Evolutionary conservation across 2,797 vertebrate genomes (phyloP), one percentile per base, ranked within the genome.

Genomic region (Melanotaenia pygmaea): DNA sequence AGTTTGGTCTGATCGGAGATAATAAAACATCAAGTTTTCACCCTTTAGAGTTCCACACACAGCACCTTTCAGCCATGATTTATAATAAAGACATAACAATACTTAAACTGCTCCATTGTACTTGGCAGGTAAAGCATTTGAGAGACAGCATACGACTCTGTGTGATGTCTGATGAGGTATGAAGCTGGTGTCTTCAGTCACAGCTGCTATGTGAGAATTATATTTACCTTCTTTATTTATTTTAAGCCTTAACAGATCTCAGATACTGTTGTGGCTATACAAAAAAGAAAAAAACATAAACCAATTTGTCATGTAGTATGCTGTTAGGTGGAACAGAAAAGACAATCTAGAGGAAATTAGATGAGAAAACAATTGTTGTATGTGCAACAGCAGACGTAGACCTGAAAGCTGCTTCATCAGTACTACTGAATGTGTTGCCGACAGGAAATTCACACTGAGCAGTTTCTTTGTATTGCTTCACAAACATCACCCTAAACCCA

Each of bases 301-400:
- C 7, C 50, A 53, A 11, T 40, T 5, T 58, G 26, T 37, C 13
- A 22, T 7, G 22, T 30, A 60, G 38, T 54, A 26, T 5, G 10
- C 28, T 35, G 40, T 60, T 40, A 59, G 8, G 11, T 60, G 37
- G 47, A 66, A 43, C 26, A 66, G 57, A 40, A 20, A 38, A 67
- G 6, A 54, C 5, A n/a, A 60, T 54, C 45, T 40, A 67, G 30
- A 59, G 13, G n/a, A 34, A 54, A 30, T 26, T 5, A 28, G 58
- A 45, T 28, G 50, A 11, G 16, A 38, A 57, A 69, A 26, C 34
- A 2, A 13, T 8, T 28, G 34, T 24, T 6, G 24, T 35, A 2
- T 13, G 13, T 59, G 34, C 35, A 61, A 43, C 2, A 22, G 18
- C 1, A 32, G 26, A 14, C 3, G 14, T 45, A 38, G 54, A 67